Percentiles rank a stretch among this genome's conserved stretches.
These are phyloP conservation scores for Notolabrus celidotus DNA, from an alignment of 2,797 vertebrate species.

Conservation along the genomic window DNA sequence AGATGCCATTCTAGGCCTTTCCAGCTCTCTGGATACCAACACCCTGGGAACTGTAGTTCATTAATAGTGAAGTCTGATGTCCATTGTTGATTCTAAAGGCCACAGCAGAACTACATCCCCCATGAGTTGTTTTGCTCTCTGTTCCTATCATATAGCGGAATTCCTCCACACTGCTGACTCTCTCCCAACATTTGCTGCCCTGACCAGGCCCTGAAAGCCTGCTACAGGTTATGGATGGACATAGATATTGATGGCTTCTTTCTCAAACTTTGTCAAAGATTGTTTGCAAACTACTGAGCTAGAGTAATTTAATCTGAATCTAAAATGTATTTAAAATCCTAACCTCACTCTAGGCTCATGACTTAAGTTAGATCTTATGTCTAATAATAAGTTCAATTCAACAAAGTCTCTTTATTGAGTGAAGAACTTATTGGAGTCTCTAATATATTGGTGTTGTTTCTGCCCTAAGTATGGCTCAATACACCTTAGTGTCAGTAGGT, in stretches of 20 bases:
- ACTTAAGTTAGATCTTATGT: neutral
- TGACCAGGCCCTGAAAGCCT: conserved; percentile 33
- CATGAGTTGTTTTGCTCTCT: conserved; percentile 66
- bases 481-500: neutral
- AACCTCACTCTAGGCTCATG: neutral
- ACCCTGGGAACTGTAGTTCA: conserved; percentile 86
- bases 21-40: conserved; percentile 80
- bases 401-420: neutral
- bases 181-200: conserved; percentile 56
- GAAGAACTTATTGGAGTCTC: conserved; percentile 6
- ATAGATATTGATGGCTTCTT: conserved; percentile 4
- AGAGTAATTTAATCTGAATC: neutral
- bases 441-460: neutral
- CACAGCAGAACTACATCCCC: conserved; percentile 76
- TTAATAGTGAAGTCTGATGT: conserved; percentile 78
- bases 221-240: conserved; percentile 39
- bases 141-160: conserved; percentile 73
- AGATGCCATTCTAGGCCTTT: conserved; percentile 86
- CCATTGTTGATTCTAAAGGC: conserved; percentile 79
- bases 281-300: conserved; percentile 6
- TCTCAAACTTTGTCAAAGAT: conserved; percentile 5
- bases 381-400: neutral
- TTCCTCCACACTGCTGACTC: conserved; percentile 72
- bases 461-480: neutral
- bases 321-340: conserved; percentile 1